Conservation (phyloP, 2,113 vertebrate genomes). For the Sebastes schlegelii region DNA sequence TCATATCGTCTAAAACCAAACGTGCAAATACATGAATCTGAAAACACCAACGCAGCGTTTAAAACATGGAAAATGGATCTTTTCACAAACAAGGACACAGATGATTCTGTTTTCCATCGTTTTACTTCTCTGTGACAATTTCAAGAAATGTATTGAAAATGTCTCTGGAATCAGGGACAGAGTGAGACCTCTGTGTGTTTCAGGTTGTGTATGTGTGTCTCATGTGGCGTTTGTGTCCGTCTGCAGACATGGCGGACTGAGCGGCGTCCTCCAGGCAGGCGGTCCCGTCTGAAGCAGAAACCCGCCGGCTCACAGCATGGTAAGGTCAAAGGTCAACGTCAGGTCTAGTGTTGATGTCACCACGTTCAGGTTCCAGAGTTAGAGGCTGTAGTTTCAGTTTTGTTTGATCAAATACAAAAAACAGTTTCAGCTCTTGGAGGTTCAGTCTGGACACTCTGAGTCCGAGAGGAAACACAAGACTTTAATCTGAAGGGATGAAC, state of each 20-base stretch:
- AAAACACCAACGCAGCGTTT: not conserved
- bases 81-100: not conserved
- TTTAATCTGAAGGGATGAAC: no score
- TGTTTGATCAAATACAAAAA: no score
- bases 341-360: not conserved
- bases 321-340: conserved; percentile 39
- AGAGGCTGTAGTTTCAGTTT: no score
- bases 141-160: no score
- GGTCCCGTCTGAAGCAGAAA: conserved; percentile 20
- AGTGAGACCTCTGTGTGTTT: not conserved
- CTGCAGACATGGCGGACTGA: conserved; percentile 49
- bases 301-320: conserved; percentile 40
- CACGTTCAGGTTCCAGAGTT: no score
- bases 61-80: not conserved
- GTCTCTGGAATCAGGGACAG: no score
- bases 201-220: not conserved
- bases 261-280: not conserved
- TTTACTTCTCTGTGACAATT: no score
- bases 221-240: conserved; percentile 16
- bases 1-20: not conserved
- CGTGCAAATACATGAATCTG: not conserved
- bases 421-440: no score
- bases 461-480: no score
- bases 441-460: no score
- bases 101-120: no score